These are phyloP conservation scores for Microcebus ravelobensis DNA, from an alignment of 2,113 vertebrate species.

Conservation along the genomic window DNA sequence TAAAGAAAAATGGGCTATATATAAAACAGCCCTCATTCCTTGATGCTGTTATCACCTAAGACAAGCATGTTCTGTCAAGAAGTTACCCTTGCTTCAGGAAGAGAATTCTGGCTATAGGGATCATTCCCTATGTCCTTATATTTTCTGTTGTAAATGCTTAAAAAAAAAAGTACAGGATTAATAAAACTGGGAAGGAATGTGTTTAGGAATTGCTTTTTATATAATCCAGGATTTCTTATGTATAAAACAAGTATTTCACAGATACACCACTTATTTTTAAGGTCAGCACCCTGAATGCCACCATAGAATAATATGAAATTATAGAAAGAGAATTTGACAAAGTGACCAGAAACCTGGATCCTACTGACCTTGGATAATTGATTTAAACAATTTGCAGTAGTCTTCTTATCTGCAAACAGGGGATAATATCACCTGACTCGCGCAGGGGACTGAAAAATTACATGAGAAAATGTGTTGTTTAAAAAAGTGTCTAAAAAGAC, in stretches of 20 bases:
- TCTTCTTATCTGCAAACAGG: neutral
- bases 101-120: neutral
- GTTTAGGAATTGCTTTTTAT: neutral
- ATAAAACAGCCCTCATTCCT: neutral
- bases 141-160: neutral
- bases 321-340: neutral
- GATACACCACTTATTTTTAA: neutral
- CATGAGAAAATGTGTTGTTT: neutral
- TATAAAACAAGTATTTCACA: neutral
- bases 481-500: neutral
- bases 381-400: neutral
- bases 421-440: neutral
- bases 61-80: neutral
- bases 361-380: neutral
- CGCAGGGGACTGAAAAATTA: neutral
- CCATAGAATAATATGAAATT: accelerated
- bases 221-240: neutral
- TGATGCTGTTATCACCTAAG: neutral
- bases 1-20: neutral
- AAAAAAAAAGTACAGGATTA: neutral
- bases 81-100: neutral
- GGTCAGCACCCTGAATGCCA: neutral
- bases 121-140: neutral
- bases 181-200: neutral
- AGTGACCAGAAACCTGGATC: neutral